phyloP scores from a whole-genome alignment of 1,140 invertebrate species.

The Phymastichus coffea region DNA sequence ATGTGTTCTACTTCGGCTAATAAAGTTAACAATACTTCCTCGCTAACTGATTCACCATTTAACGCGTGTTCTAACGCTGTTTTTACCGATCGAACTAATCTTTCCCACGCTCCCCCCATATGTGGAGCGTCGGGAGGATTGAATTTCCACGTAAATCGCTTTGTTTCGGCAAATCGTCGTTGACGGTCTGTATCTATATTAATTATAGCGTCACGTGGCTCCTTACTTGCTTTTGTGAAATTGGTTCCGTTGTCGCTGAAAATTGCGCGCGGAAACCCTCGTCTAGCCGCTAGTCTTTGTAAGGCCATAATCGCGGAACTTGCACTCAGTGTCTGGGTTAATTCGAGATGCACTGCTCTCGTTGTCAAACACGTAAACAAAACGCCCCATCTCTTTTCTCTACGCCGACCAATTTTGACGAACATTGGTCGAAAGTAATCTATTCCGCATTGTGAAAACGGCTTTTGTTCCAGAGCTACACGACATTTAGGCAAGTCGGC shows the following conservation, averaged over 20 bases:
- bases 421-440: conserved; percentile 42
- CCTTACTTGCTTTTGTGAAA: conserved; percentile 5
- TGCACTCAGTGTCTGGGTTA: conserved; percentile 26
- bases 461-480: conserved; percentile 15
- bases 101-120: conserved; percentile 21
- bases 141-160: conserved; percentile 12
- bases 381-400: conserved; percentile 41
- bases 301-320: conserved; percentile 35
- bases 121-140: conserved; percentile 10
- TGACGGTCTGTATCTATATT: background rate
- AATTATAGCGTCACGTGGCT: background rate
- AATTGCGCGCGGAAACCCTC: conserved; percentile 15
- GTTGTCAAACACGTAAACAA: conserved; percentile 41
- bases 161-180: background rate
- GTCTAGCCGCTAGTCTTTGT: conserved; percentile 31
- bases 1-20: too few species aligned
- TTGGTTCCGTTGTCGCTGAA: conserved; percentile 41
- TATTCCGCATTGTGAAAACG: conserved; percentile 38
- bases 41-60: too few species aligned
- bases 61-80: too few species aligned
- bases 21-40: too few species aligned
- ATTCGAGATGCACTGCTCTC: conserved; percentile 37
- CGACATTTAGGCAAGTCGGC: conserved; percentile 1
- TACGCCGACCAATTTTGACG: conserved; percentile 30
- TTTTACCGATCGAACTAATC: conserved; percentile 8